Conservation (phyloP, 2,797 vertebrate genomes). For the Rhabdomys pumilio region DNA sequence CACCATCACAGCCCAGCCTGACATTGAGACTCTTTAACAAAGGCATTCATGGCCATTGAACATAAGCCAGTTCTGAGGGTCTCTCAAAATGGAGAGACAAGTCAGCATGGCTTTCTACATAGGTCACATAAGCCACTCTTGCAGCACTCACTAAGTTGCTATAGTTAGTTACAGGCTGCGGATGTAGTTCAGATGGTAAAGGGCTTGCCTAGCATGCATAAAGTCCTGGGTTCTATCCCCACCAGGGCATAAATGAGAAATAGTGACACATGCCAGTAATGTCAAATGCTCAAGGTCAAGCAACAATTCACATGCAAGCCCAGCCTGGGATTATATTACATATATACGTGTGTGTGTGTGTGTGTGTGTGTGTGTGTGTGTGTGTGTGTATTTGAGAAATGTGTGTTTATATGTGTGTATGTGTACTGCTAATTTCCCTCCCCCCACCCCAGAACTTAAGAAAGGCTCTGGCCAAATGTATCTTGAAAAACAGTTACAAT, state of each 20-base stretch:
- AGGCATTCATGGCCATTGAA: conserved; percentile 46
- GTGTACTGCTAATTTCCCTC: conserved; percentile 25
- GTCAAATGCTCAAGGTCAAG: background rate
- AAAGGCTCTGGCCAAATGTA: conserved; percentile 5
- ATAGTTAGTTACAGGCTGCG: background rate
- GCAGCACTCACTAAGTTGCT: background rate
- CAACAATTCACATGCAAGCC: background rate
- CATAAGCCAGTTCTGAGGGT: background rate
- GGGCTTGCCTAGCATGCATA: background rate
- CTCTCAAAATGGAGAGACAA: background rate
- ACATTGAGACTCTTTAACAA: background rate
- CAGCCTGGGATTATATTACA: background rate
- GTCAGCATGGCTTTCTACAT: background rate
- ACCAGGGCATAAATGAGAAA: background rate
- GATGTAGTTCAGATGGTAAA: background rate
- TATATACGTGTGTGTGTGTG: background rate
- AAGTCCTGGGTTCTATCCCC: background rate
- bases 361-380: background rate
- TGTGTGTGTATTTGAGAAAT: background rate
- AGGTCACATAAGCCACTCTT: background rate
- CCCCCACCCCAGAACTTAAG: background rate
- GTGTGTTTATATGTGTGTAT: background rate
- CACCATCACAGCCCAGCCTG: background rate
- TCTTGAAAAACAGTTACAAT: conserved; percentile 32
- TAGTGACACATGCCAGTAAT: background rate